A percentile compares a stretch with the other conserved stretches of the same genome.
These are phyloP conservation scores for Chrysemys picta DNA, from an alignment of 2,113 vertebrate species.

Conservation along the genomic window DNA sequence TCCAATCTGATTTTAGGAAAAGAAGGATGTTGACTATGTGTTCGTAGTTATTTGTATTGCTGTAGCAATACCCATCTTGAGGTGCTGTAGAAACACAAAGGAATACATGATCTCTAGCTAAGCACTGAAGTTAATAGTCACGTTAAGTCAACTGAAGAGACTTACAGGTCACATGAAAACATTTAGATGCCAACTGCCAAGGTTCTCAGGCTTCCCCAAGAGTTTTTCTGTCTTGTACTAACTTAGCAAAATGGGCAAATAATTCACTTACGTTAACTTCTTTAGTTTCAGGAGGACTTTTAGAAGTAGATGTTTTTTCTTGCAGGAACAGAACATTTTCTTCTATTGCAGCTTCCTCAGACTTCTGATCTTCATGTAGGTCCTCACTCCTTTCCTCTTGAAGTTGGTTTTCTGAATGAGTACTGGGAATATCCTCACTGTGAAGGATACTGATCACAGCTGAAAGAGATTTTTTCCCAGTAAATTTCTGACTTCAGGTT, in stretches of 20 bases:
- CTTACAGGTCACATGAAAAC: accelerated
- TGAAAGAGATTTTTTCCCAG: conserved; percentile 67
- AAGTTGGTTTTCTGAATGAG: conserved; percentile 69
- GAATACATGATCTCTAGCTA: accelerated
- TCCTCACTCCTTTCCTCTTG: conserved; percentile 63
- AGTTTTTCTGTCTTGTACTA: not conserved
- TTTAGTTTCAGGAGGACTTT: conserved; percentile 51
- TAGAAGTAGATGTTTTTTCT: conserved; percentile 63
- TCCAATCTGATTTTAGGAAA: not conserved
- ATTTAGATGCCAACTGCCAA: not conserved
- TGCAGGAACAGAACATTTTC: conserved; percentile 53
- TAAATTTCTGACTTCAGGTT: not conserved
- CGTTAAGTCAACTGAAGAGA: not conserved
- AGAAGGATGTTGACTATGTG: not conserved
- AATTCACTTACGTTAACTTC: conserved; percentile 75
- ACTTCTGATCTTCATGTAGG: conserved; percentile 72
- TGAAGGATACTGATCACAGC: conserved; percentile 83
- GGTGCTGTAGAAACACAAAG: not conserved
- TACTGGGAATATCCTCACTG: conserved; percentile 79
- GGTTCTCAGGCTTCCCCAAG: not conserved
- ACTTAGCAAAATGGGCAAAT: not conserved
- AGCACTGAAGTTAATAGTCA: accelerated
- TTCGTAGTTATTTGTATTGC: not conserved
- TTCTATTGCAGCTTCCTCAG: conserved; percentile 82
- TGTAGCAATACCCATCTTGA: not conserved